These are phyloP conservation scores for Micrasema longulum DNA, from an alignment of 1,140 invertebrate genomes.

Conservation along the genomic window DNA sequence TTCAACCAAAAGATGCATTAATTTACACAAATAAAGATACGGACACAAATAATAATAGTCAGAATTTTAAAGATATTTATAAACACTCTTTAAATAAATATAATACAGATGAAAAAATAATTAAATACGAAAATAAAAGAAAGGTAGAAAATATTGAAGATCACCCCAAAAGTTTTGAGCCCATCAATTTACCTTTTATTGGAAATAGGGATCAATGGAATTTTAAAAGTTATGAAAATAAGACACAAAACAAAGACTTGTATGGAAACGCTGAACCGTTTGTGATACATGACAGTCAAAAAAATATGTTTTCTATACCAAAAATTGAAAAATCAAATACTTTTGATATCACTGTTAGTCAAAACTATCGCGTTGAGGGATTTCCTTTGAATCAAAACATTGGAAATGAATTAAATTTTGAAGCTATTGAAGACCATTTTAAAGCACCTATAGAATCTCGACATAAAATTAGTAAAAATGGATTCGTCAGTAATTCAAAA, in stretches of 20 bases:
- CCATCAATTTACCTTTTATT: not conserved
- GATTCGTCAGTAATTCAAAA: not conserved
- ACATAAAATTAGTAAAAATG: not conserved
- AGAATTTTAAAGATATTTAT: not conserved
- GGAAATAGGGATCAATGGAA: not conserved
- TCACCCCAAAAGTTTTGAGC: not conserved
- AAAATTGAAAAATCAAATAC: conserved; percentile 8
- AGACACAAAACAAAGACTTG: not conserved
- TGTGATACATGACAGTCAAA: not conserved
- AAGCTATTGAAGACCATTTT: not conserved
- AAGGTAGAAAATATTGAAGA: not conserved
- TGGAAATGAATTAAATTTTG: too few species aligned
- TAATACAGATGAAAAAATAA: not conserved
- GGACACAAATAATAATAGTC: not conserved
- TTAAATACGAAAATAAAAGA: too few species aligned
- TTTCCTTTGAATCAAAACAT: not conserved
- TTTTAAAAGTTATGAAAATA: not conserved
- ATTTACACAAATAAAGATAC: too few species aligned
- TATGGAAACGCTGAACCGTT: not conserved
- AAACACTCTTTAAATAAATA: not conserved
- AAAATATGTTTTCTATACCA: not conserved
- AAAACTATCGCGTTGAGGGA: conserved; percentile 12
- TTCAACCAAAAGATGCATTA: too few species aligned
- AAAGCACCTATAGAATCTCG: not conserved
- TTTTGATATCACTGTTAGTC: conserved; percentile 14